These are phyloP conservation scores for Picathartes gymnocephalus DNA, from an alignment of 2,113 vertebrate species.

Conservation along the genomic window DNA sequence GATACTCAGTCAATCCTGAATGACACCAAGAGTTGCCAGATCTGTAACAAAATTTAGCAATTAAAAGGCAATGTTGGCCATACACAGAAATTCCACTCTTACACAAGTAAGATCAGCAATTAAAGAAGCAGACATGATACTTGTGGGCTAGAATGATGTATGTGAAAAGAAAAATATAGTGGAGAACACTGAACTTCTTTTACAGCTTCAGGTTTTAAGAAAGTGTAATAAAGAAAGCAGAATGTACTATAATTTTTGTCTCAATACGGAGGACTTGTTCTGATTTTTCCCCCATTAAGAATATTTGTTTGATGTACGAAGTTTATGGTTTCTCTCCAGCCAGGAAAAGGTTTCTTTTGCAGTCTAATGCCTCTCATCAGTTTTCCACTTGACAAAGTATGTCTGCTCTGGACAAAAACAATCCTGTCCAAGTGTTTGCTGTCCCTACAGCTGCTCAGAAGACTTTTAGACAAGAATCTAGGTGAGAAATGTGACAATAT, in stretches of 20 bases:
- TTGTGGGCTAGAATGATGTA: neutral
- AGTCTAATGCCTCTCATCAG: neutral
- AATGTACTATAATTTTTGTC: neutral
- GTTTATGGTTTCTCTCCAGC: neutral
- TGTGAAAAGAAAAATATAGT: neutral
- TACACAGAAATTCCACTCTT: neutral
- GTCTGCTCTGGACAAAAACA: neutral
- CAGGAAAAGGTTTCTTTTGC: neutral
- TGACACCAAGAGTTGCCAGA: neutral
- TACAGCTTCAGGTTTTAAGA: neutral
- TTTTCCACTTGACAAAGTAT: neutral
- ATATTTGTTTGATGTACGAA: neutral
- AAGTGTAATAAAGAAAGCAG: neutral
- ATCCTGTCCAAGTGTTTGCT: neutral
- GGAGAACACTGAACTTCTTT: neutral
- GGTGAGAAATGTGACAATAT: neutral
- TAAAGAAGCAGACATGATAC: neutral
- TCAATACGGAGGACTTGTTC: neutral
- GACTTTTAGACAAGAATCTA: neutral
- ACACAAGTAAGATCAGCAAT: neutral
- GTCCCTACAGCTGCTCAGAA: neutral
- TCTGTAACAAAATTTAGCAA: neutral
- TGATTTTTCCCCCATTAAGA: neutral
- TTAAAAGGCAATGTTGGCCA: neutral
- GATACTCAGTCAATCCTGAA: neutral